Base-by-base conservation (phyloP, 2,113 vertebrate species). In the Paraplagusia blochii region DNA sequence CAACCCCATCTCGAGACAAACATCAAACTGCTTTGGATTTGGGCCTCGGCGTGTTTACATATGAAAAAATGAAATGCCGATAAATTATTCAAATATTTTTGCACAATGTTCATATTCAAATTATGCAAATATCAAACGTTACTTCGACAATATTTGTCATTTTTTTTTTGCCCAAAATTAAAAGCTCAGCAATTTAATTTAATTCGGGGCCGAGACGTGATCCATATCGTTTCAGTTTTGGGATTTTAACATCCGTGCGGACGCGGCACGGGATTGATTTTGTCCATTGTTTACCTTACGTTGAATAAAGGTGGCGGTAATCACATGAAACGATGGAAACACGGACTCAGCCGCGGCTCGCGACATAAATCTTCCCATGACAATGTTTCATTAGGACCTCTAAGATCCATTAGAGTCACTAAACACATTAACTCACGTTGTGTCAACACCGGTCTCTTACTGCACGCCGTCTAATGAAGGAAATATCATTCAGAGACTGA, bases 361-460 rank as follows among this genome's bases (percentile, higher is more conserved):
- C 63, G 40, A 68, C 72, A 84, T 87, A 87, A 88, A 88, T 87
- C 83, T 87, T 80, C 56, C 66, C 81, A 81, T 81, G 84, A 77
- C 79, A 73, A 75, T 79, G 72, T 89, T 88, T 87, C 84, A 89
- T 88, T 88, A 86, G 73, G 68, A 84, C 81, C 79, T 82, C 83
- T 68, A 75, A 74, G 73, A 90, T 81, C 79, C 83, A 88, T 89
- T 89, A 88, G 80, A 84, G 66, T 76, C 80, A 71, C 84, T 80
- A 88, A 90, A 89, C 86, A 88, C 85, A 88, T 87, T 80, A 87
- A 77, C 84, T 83, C 77, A 75, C 70, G 47, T 80, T 81, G 83
- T 86, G 82, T 85, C 88, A 88, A 90, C 85, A 82, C 52, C 58
- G 70, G 73, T 81, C 80, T 81, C 69, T 82, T 79, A 84, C 62